A percentile compares a stretch with the other conserved stretches of the same genome.
These are phyloP conservation scores for Apodemia hepburni DNA, from an alignment of 2,888 invertebrate species.

Conservation along the genomic window DNA sequence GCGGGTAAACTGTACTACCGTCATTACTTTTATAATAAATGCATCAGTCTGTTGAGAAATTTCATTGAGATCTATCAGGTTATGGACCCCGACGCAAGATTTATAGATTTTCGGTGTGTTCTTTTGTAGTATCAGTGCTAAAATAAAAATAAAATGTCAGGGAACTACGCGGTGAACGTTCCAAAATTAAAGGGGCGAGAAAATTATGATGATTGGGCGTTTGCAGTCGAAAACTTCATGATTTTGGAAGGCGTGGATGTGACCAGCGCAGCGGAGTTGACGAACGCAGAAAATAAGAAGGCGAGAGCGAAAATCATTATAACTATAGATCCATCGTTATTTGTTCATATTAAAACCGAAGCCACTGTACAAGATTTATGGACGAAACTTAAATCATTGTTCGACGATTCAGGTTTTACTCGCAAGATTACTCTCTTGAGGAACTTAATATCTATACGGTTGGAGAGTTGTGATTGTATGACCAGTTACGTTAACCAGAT, in stretches of 20 bases:
- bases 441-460: conserved; percentile 30
- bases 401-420: conserved; percentile 32
- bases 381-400: conserved; percentile 29
- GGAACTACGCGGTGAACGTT: background rate
- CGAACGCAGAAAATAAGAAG: conserved; percentile 8
- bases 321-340: conserved; percentile 11
- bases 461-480: conserved; percentile 32
- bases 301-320: conserved; percentile 9
- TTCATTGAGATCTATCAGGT: too few species aligned
- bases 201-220: conserved; percentile 12
- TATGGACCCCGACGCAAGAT: too few species aligned
- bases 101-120: conserved; percentile 3
- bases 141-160: background rate
- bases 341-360: conserved; percentile 26
- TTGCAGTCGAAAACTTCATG: conserved; percentile 9
- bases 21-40: too few species aligned
- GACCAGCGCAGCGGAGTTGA: background rate
- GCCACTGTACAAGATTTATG: conserved; percentile 24
- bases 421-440: conserved; percentile 30
- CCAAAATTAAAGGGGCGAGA: background rate
- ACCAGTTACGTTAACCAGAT: conserved; percentile 31
- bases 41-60: too few species aligned
- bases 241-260: conserved; percentile 7
- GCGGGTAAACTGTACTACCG: too few species aligned
- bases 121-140: conserved; percentile 2